A percentile compares a stretch with the other conserved stretches of the same genome.
Evolutionary conservation across 2,113 vertebrate species (phyloP).

Genomic region (Anguilla japonica): DNA sequence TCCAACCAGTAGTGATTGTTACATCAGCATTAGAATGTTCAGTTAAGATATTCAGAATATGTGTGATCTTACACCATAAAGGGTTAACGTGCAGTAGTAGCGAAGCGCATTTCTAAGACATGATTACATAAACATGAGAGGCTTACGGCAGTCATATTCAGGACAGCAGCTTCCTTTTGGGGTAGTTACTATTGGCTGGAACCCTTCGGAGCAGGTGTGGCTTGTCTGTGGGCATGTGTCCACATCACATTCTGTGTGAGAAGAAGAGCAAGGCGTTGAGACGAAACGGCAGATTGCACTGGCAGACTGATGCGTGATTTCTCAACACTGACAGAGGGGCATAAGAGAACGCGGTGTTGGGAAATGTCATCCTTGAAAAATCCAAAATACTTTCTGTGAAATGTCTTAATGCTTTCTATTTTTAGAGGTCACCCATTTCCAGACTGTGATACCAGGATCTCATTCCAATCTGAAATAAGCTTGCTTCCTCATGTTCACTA

Average conservation of each 20-base stretch:
- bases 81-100: not conserved
- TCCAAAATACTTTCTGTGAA: no score
- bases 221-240: constrained; percentile 53
- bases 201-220: constrained; percentile 58
- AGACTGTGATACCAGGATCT: no score
- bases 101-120: not conserved
- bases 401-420: no score
- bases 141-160: constrained; percentile 68
- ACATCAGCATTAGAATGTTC: no score
- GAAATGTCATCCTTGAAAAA: no score
- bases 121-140: not conserved
- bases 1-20: no score
- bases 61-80: not conserved
- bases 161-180: constrained; percentile 64
- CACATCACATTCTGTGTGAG: constrained; percentile 68
- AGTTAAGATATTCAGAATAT: no score
- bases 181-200: constrained; percentile 17
- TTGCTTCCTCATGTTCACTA: no score
- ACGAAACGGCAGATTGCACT: not conserved
- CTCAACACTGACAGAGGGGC: no score
- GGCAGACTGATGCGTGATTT: not conserved
- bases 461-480: no score
- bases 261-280: constrained; percentile 1
- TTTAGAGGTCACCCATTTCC: no score
- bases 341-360: no score